Percentiles rank a stretch among this genome's conserved stretches.
phyloP scores from a whole-genome alignment of 2,113 vertebrate genomes.

The Ceyx melanurus region DNA sequence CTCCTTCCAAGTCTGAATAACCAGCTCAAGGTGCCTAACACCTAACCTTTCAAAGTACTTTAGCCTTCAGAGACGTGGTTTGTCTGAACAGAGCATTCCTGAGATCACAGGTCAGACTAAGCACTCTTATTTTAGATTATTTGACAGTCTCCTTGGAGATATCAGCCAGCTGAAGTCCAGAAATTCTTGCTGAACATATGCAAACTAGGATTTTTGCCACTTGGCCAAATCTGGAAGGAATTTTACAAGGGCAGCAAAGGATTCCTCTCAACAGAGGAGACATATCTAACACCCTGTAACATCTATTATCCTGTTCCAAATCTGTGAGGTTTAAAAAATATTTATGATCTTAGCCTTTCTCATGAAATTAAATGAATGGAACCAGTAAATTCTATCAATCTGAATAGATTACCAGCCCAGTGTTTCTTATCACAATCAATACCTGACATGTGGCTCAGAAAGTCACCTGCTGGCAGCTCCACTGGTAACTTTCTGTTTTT shows the following conservation, averaged over 20 bases:
- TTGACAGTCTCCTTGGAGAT: background rate
- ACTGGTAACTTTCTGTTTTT: background rate
- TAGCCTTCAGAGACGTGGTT: background rate
- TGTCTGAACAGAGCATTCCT: background rate
- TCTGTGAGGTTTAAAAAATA: background rate
- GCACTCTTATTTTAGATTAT: background rate
- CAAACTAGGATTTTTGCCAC: background rate
- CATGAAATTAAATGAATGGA: background rate
- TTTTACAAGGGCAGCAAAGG: background rate
- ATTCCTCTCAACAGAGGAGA: background rate
- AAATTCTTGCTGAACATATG: background rate
- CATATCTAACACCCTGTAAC: background rate
- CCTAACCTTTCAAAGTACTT: background rate
- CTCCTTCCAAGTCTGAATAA: background rate
- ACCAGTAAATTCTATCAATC: background rate
- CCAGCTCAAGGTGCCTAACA: background rate
- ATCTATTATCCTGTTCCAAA: background rate
- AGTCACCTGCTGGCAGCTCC: background rate
- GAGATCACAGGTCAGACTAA: background rate
- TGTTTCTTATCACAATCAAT: background rate
- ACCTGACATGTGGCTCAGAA: background rate
- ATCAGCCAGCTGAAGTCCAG: background rate
- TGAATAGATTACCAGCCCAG: background rate
- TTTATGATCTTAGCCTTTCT: background rate
- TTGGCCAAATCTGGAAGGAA: background rate